phyloP scores from a whole-genome alignment of 2,797 vertebrate species.

The Hipposideros larvatus region DNA sequence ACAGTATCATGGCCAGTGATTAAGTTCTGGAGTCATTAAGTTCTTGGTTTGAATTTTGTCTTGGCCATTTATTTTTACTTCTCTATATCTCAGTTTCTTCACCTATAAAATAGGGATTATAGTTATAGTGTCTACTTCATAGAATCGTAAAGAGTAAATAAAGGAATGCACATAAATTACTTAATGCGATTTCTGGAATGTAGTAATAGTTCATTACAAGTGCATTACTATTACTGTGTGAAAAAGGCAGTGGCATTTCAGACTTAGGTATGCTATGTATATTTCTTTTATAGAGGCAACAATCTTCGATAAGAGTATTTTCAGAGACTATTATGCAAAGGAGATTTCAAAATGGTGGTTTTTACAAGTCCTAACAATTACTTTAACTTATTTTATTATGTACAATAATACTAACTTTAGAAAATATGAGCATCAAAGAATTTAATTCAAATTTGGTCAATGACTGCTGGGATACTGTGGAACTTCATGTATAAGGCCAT shows the following conservation, averaged over 20 bases:
- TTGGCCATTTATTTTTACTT: not conserved
- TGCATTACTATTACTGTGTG: not conserved
- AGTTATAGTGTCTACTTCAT: not conserved
- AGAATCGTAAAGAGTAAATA: not conserved
- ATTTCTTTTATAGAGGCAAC: not conserved
- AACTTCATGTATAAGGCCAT: not conserved
- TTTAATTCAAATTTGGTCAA: not conserved
- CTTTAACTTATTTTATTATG: not conserved
- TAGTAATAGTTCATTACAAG: not conserved
- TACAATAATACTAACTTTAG: not conserved
- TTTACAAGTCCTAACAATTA: not conserved
- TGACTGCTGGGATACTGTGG: too few relatives aligned
- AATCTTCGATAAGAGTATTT: not conserved
- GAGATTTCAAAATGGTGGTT: not conserved
- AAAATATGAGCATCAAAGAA: not conserved
- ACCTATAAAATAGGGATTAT: too few relatives aligned
- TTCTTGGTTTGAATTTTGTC: not conserved
- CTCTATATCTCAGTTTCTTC: not conserved
- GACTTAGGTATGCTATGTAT: not conserved
- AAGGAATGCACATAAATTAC: not conserved
- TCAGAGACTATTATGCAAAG: not conserved
- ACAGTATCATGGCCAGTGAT: not conserved
- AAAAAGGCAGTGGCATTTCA: not conserved
- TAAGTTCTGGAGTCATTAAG: not conserved
- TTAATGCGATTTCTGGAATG: not conserved